Percentiles rank a stretch among this genome's conserved stretches.
Evolutionary conservation across 2,797 vertebrate genomes (phyloP).

Genomic region (Poliocrania exsul): DNA sequence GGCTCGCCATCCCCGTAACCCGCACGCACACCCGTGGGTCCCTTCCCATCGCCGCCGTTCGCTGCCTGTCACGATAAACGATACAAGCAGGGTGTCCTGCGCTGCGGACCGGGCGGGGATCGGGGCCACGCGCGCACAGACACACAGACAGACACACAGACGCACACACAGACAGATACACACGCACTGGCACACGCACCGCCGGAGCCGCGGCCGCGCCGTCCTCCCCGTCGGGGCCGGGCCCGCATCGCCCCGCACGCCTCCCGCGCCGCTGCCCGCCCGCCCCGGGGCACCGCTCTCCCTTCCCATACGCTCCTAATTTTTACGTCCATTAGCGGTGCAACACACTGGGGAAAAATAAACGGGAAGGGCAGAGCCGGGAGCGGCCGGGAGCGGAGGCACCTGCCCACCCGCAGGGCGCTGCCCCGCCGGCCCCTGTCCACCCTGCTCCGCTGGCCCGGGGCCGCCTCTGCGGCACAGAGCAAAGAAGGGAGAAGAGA

Average conservation of each 20-base stretch:
- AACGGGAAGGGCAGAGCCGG: neutral
- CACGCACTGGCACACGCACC: neutral
- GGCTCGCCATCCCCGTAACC: neutral
- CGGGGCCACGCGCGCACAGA: neutral
- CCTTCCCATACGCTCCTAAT: neutral
- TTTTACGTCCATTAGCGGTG: neutral
- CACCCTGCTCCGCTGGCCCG: neutral
- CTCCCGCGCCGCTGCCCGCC: neutral
- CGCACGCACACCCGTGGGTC: too few species aligned
- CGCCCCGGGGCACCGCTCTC: neutral
- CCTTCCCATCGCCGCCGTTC: neutral
- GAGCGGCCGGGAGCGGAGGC: neutral
- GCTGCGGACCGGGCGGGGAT: neutral
- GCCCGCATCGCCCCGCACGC: neutral
- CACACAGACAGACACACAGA: neutral
- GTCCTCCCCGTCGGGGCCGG: neutral
- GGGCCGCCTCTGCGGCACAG: neutral
- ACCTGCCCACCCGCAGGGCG: slow-evolving; percentile 1
- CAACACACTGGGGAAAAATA: neutral
- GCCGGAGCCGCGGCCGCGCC: neutral
- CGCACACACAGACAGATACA: neutral
- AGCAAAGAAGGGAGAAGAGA: slow-evolving; percentile 59
- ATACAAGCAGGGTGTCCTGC: neutral
- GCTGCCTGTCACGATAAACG: neutral
- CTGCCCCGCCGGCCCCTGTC: neutral